Base-by-base conservation (phyloP, 2,797 vertebrate species). In the Labeo calbasu region DNA sequence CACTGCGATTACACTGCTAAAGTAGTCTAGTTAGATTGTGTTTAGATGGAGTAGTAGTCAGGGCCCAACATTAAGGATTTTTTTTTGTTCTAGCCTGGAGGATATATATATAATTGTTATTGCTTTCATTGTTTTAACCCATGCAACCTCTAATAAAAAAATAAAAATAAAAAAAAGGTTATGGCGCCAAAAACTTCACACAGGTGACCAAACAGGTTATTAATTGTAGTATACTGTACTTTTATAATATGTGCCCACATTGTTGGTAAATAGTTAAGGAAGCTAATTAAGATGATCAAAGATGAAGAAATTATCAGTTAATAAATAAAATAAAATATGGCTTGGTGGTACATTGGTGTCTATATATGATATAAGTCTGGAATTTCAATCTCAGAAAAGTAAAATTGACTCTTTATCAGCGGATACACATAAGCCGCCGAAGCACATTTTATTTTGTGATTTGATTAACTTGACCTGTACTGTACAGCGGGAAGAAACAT, bases 381-480 rank as follows among this genome's bases (percentile, higher is more conserved):
- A 50, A 3, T 48, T 71, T 48, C 1, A 25, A 48, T 48, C 6
- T 70, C 40, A 70, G n/a, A 7, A 6, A 70, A 48, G 1, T 71
- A 1, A 48, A 70, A 48, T 15, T 9, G n/a, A 50, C 14, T 17
- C n/a, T 71, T 48, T 71, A 50, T 48, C 43, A 17, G 25, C 9
- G 51, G 15, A 51, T 32, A 28, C 14, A 72, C 70, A 72, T 28
- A 17, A 11, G 48, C 25, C 17, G 10, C 70, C 10, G 2, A 72
- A 15, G 4, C 48, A 12, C 70, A 72, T 9, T 48, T 71, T 50
- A 71, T 71, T 51, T 73, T 28, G 70, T 73, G 23, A 73, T 73
- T 73, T 51, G 50, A 36, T 32, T 73, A 53, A 53, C 17, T 53
- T 73, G 25, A 73, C 71, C 48, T 7, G 25, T 32, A 73, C 71